Conservation (phyloP, 2,888 invertebrate genomes). For the Dromius quadrimaculatus region DNA sequence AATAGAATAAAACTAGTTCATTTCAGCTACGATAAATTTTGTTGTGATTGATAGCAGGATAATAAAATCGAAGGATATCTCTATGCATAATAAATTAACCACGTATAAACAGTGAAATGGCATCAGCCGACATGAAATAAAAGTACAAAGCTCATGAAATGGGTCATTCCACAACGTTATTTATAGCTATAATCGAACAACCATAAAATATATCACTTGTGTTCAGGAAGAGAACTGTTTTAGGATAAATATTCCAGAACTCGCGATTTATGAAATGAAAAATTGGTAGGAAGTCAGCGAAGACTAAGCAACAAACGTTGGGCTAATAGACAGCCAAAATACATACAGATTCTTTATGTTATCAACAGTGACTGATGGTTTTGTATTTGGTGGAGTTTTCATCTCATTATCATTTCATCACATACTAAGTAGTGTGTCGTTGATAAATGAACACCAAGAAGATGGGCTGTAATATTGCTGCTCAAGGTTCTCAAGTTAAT, state of each 20-base stretch:
- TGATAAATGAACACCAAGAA: too few relatives aligned
- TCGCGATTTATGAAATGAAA: constrained; percentile 45
- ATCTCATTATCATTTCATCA: too few relatives aligned
- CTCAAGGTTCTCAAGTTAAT: too few relatives aligned
- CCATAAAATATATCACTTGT: constrained; percentile 49
- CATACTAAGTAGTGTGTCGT: too few relatives aligned
- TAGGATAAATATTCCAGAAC: constrained; percentile 25
- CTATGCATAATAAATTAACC: constrained; percentile 52
- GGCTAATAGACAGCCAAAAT: too few relatives aligned
- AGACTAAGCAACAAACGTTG: too few relatives aligned
- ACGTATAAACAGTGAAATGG: constrained; percentile 50
- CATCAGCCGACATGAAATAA: constrained; percentile 50
- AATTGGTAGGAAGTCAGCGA: too few relatives aligned
- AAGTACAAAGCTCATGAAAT: constrained; percentile 50
- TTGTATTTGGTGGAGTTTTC: too few relatives aligned
- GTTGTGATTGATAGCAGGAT: constrained; percentile 48
- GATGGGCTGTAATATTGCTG: too few relatives aligned
- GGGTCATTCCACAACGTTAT: constrained; percentile 45
- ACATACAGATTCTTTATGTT: too few relatives aligned
- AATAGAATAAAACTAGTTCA: constrained; percentile 46
- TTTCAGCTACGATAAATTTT: constrained; percentile 47
- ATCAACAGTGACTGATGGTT: too few relatives aligned
- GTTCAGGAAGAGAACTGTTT: constrained; percentile 49
- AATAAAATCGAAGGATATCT: constrained; percentile 51
- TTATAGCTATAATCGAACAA: constrained; percentile 51